phyloP scores from a whole-genome alignment of 2,888 invertebrate species.

The Oscheius sp. region DNA sequence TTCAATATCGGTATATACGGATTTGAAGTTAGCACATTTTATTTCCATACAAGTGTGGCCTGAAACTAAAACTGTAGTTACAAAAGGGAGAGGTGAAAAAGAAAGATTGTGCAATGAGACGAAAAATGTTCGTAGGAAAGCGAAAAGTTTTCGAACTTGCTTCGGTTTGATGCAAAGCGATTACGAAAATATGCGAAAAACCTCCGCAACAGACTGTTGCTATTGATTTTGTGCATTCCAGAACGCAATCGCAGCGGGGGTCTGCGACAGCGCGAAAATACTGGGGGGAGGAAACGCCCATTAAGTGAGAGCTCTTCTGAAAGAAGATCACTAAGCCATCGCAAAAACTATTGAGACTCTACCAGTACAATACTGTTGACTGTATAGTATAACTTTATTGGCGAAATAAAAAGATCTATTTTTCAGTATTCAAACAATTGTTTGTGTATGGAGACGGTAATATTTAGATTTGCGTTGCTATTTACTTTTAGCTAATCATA shows the following conservation, averaged over 20 bases:
- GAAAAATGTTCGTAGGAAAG: neutral
- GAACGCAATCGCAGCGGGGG: slow-evolving; percentile 11
- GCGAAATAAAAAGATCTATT: too few relatives aligned
- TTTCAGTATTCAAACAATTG: too few relatives aligned
- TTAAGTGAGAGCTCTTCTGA: too few relatives aligned
- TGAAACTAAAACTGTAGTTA: neutral
- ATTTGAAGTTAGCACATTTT: slow-evolving; percentile 31
- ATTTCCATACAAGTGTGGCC: slow-evolving; percentile 35
- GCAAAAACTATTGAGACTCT: too few relatives aligned
- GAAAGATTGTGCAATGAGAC: neutral
- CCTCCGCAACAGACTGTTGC: slow-evolving; percentile 29
- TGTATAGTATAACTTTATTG: too few relatives aligned
- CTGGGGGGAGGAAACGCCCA: neutral
- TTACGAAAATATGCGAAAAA: slow-evolving; percentile 23
- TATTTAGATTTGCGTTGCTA: too few relatives aligned
- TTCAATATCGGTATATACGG: slow-evolving; percentile 24
- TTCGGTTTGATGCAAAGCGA: neutral
- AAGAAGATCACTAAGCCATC: too few relatives aligned
- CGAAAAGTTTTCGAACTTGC: slow-evolving; percentile 2
- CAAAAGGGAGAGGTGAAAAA: neutral
- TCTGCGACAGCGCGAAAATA: slow-evolving; percentile 17
- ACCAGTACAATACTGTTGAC: too few relatives aligned
- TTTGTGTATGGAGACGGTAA: too few relatives aligned
- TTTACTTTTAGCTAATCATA: too few relatives aligned
- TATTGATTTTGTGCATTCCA: slow-evolving; percentile 27